Conservation (phyloP, 2,888 invertebrate genomes). For the Cremastinae sp. region DNA sequence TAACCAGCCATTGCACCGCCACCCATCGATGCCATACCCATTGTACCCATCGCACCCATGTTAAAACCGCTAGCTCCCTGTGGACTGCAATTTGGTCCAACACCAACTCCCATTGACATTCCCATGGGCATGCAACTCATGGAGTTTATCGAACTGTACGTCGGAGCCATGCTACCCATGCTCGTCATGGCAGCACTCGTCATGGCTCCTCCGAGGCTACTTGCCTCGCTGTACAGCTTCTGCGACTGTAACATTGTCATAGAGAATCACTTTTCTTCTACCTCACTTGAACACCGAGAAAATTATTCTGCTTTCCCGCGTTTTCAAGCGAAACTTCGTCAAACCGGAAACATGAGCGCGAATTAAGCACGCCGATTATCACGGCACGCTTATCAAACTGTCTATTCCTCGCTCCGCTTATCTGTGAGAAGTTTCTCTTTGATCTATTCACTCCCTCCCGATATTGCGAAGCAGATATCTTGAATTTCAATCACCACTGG, state of each 20-base stretch:
- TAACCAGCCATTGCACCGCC: slow-evolving; percentile 71
- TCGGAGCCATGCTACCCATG: slow-evolving; percentile 85
- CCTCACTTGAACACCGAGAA: background rate
- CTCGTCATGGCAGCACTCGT: slow-evolving; percentile 77
- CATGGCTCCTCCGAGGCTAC: slow-evolving; percentile 76
- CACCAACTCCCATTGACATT: slow-evolving; percentile 77
- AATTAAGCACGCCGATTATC: slow-evolving; percentile 64
- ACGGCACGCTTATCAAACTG: slow-evolving; percentile 62
- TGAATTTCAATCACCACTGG: slow-evolving; percentile 16
- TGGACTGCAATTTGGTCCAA: slow-evolving; percentile 76
- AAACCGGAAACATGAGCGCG: slow-evolving; percentile 68
- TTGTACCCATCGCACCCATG: slow-evolving; percentile 76
- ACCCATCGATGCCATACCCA: slow-evolving; percentile 70
- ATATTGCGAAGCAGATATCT: too few species aligned
- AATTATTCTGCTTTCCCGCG: background rate
- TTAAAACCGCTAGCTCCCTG: slow-evolving; percentile 76
- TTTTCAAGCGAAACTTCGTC: slow-evolving; percentile 59
- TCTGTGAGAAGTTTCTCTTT: slow-evolving; percentile 27
- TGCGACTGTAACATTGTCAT: slow-evolving; percentile 80
- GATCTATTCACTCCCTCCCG: slow-evolving; percentile 26
- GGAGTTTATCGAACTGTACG: slow-evolving; percentile 88
- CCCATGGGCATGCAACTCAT: slow-evolving; percentile 89
- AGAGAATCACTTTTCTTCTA: slow-evolving; percentile 63
- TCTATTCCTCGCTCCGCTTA: slow-evolving; percentile 3
- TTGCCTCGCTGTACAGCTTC: slow-evolving; percentile 78